Evolutionary conservation across 2,113 vertebrate genomes (phyloP).

Genomic region (Thermophis baileyi): DNA sequence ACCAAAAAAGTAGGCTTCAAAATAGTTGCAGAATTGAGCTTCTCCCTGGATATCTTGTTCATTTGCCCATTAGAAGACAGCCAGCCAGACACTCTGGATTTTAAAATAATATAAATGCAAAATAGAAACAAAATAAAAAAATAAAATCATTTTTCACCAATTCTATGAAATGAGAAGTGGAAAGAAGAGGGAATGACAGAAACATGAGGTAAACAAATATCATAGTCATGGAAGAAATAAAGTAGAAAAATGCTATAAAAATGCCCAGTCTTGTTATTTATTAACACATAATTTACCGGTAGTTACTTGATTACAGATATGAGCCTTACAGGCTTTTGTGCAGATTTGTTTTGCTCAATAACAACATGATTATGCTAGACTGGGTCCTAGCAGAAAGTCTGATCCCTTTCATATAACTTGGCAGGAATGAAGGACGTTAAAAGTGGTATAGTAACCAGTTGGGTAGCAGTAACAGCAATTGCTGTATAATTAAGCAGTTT

Average conservation of each 20-base stretch:
- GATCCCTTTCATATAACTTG: not conserved
- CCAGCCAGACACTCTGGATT: not conserved
- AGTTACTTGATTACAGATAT: not conserved
- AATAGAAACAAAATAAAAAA: not conserved
- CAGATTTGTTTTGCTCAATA: not conserved
- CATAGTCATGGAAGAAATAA: not conserved
- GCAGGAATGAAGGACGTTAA: not conserved
- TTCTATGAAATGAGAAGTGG: not conserved
- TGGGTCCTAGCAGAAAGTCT: not conserved
- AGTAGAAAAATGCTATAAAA: not conserved
- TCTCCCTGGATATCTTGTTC: not conserved
- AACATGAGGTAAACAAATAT: not conserved
- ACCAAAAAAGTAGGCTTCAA: not conserved
- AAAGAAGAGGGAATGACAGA: not conserved
- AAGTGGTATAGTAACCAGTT: not conserved
- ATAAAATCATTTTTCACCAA: not conserved
- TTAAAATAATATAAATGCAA: not conserved
- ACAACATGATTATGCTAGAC: not conserved
- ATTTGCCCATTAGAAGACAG: not conserved
- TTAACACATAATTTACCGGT: not conserved
- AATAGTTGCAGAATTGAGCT: not conserved
- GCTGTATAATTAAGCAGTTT: not conserved
- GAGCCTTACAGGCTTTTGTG: not conserved
- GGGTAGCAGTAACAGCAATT: not conserved
- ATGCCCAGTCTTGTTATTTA: not conserved